Evolutionary conservation across 2,797 vertebrate species (phyloP).

Genomic region (Crocodylus rhombifer): DNA sequence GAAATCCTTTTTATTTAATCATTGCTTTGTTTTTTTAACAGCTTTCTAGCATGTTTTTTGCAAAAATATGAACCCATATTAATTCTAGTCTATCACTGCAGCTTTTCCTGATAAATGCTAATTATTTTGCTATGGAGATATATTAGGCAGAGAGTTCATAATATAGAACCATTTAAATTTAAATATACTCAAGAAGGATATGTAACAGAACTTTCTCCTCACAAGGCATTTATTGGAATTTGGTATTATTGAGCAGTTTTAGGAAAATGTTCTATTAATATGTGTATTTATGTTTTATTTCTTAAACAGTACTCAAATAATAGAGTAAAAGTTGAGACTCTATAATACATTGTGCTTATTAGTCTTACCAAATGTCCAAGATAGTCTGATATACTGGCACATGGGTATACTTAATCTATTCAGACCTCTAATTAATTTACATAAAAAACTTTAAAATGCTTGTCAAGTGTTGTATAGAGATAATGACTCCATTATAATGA

Average conservation of each 20-base stretch:
- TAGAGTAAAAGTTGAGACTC: neutral
- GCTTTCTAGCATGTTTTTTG: constrained; percentile 12
- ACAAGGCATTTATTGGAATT: neutral
- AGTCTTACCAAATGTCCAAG: neutral
- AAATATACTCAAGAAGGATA: neutral
- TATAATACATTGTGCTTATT: neutral
- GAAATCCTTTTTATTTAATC: constrained; percentile 59
- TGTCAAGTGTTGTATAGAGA: neutral
- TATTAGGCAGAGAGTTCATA: neutral
- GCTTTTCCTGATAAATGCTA: neutral
- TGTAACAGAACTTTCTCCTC: neutral
- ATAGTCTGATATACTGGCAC: neutral
- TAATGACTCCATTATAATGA: neutral
- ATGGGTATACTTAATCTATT: neutral
- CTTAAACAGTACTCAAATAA: neutral
- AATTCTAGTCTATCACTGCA: neutral
- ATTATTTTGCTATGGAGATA: neutral
- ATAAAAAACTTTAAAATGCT: neutral
- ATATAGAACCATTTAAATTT: neutral
- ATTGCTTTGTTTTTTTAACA: neutral
- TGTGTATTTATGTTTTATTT: neutral
- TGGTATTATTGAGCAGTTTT: neutral
- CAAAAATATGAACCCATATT: neutral
- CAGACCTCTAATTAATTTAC: neutral
- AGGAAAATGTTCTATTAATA: neutral